Evolutionary conservation across 2,113 vertebrate genomes (phyloP).

Genomic region (Syngnathus typhle): DNA sequence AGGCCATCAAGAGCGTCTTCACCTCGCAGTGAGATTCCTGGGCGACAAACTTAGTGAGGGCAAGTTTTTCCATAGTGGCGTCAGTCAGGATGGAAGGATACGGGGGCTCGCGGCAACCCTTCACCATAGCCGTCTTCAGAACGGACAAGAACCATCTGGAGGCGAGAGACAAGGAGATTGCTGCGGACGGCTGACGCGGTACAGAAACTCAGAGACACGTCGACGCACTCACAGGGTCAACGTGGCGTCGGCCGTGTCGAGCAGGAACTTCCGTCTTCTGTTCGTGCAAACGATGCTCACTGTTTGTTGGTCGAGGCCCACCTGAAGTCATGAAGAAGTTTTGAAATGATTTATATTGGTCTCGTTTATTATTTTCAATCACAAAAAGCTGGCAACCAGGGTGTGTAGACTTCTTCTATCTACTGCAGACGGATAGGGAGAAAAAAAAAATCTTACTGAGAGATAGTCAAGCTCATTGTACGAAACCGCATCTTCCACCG

Average conservation of each 20-base stretch:
- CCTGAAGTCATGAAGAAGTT: conserved; percentile 61
- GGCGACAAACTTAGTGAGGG: conserved; percentile 90
- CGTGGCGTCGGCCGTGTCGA: conserved; percentile 84
- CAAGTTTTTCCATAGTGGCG: conserved; percentile 94
- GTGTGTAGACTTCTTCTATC: too few species aligned
- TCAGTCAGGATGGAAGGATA: conserved; percentile 90
- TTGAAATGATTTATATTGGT: too few species aligned
- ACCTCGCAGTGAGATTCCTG: conserved; percentile 94
- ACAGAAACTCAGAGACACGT: not conserved
- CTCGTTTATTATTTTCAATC: too few species aligned
- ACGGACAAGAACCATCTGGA: conserved; percentile 84
- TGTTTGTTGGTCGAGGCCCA: conserved; percentile 90
- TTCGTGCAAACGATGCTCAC: conserved; percentile 89
- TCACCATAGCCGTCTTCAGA: conserved; percentile 89
- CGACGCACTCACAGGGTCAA: conserved; percentile 79
- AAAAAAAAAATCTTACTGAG: conserved; percentile 77
- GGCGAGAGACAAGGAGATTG: not conserved
- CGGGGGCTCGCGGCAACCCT: conserved; percentile 85
- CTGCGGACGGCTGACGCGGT: not conserved
- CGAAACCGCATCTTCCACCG: conserved; percentile 89
- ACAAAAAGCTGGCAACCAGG: too few species aligned
- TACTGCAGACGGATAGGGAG: too few species aligned
- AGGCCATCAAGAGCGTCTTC: conserved; percentile 3
- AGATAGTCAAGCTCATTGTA: conserved; percentile 95
- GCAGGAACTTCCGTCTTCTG: conserved; percentile 87